These are phyloP conservation scores for Trinectes maculatus DNA, from an alignment of 2,113 vertebrate species.

Conservation along the genomic window DNA sequence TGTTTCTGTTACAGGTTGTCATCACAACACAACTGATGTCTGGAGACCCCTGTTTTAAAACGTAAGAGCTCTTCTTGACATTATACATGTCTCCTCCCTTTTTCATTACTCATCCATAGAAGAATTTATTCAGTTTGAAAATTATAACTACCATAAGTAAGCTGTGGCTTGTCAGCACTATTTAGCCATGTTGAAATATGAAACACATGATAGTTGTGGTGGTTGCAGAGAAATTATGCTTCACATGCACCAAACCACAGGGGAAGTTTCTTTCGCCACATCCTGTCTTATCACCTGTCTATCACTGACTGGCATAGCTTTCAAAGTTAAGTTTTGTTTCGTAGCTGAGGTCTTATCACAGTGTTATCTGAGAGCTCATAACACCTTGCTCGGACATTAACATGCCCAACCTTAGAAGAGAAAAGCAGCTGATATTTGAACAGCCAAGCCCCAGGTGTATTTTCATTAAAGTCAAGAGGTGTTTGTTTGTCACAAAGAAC, in stretches of 20 bases:
- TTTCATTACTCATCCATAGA: not conserved
- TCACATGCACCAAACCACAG: slow-evolving; percentile 36
- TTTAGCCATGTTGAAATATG: no score
- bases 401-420: not conserved
- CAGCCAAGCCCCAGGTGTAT: not conserved
- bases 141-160: not conserved
- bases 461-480: slow-evolving; percentile 1
- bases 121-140: not conserved
- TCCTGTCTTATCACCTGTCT: slow-evolving; percentile 45
- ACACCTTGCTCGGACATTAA: slow-evolving; percentile 16
- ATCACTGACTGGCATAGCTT: not conserved
- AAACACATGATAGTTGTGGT: no score
- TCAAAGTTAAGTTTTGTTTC: slow-evolving; percentile 14
- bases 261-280: slow-evolving; percentile 26
- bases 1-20: slow-evolving; percentile 84
- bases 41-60: slow-evolving; percentile 98
- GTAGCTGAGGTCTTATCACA: not conserved
- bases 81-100: not conserved
- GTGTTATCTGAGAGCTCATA: slow-evolving; percentile 34
- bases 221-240: no score
- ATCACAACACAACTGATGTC: slow-evolving; percentile 97
- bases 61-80: slow-evolving; percentile 81
- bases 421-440: slow-evolving; percentile 23
- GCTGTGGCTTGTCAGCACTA: not conserved
- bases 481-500: slow-evolving; percentile 17